Conservation (phyloP, 2,797 vertebrate species). For the Aulostomus chinensis region DNA sequence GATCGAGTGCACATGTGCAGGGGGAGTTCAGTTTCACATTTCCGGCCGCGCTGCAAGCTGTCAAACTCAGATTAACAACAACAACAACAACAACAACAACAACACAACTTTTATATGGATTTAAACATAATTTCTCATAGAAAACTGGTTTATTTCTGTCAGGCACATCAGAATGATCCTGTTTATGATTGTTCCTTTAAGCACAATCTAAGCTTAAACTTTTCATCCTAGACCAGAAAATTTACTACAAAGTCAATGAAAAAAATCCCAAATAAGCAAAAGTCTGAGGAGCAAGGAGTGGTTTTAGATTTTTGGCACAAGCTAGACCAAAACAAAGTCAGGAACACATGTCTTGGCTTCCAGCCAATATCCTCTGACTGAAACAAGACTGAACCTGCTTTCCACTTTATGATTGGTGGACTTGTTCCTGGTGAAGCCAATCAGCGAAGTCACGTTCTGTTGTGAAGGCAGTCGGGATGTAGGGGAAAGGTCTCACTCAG, state of each 20-base stretch:
- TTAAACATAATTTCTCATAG: too few species aligned
- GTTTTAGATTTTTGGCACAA: neutral
- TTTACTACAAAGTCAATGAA: neutral
- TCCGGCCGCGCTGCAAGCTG: too few species aligned
- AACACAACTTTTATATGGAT: too few species aligned
- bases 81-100: too few species aligned
- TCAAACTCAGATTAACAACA: too few species aligned
- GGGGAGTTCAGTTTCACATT: neutral
- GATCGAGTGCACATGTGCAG: neutral
- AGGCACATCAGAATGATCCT: too few species aligned
- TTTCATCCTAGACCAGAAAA: too few species aligned
- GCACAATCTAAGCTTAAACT: too few species aligned
- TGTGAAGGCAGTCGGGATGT: conserved; percentile 61
- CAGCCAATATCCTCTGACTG: conserved; percentile 1
- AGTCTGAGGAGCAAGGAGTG: neutral
- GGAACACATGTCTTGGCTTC: conserved; percentile 21
- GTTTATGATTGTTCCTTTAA: too few species aligned
- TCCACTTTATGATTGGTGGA: conserved; percentile 64
- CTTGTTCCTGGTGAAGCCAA: conserved; percentile 49
- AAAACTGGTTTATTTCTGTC: too few species aligned
- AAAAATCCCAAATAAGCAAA: neutral
- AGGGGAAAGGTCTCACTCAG: conserved; percentile 79
- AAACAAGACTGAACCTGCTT: conserved; percentile 34
- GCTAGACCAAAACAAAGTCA: conserved; percentile 20
- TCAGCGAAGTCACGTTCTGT: conserved; percentile 43